phyloP scores from a whole-genome alignment of 1,140 invertebrate genomes.

The Drosophila parvula region DNA sequence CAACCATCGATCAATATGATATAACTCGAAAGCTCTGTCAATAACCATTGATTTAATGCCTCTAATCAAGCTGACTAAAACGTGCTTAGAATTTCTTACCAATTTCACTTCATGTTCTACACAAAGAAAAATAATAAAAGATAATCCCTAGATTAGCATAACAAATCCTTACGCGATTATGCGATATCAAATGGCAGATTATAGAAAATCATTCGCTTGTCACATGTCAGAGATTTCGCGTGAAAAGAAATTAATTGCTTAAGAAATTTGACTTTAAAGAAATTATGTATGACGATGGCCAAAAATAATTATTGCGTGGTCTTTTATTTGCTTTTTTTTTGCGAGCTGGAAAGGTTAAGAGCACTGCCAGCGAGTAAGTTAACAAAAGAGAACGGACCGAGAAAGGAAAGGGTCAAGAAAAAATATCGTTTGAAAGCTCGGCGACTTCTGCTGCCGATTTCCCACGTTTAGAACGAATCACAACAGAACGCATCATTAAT shows the following conservation, averaged over 20 bases:
- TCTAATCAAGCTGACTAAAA: constrained; percentile 17
- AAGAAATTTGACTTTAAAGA: constrained; percentile 28
- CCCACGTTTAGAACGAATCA: constrained; percentile 83
- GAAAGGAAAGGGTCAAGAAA: constrained; percentile 8
- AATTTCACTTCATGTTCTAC: constrained; percentile 15
- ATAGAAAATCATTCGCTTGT: constrained; percentile 71
- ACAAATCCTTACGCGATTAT: constrained; percentile 34
- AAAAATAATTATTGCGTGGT: constrained; percentile 77
- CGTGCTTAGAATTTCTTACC: constrained; percentile 41
- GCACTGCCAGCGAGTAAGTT: constrained; percentile 39
- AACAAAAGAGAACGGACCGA: constrained; percentile 28
- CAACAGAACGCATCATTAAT: constrained; percentile 83
- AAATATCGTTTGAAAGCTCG: constrained; percentile 41
- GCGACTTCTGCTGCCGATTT: constrained; percentile 71
- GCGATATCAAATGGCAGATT: constrained; percentile 38
- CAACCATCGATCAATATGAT: constrained; percentile 17
- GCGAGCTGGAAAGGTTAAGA: constrained; percentile 40
- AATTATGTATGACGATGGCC: constrained; percentile 46
- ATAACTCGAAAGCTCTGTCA: constrained; percentile 1
- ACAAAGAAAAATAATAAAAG: not conserved
- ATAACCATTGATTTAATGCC: constrained; percentile 23
- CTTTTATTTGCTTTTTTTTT: constrained; percentile 16
- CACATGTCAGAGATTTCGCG: constrained; percentile 48
- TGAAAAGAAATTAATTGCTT: constrained; percentile 69
- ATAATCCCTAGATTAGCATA: constrained; percentile 33